These are phyloP conservation scores for Drosophila paramelanica DNA, from an alignment of 2,888 invertebrate genomes.

Conservation along the genomic window DNA sequence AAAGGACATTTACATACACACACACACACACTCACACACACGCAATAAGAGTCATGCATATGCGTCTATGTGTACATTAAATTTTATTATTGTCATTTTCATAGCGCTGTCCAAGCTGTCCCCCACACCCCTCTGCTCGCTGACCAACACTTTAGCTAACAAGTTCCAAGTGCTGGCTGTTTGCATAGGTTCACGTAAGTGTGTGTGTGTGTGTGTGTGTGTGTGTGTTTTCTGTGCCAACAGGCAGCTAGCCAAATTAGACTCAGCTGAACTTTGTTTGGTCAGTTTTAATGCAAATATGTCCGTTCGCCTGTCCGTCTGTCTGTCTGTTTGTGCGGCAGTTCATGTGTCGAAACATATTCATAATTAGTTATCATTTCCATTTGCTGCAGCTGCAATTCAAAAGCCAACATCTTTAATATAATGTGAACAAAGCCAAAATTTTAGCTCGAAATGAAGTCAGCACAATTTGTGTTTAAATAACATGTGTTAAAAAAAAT, in stretches of 20 bases:
- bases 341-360: constrained; percentile 71
- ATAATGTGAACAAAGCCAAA: background rate
- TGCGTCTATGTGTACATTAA: constrained; percentile 76
- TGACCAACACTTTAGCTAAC: constrained; percentile 31
- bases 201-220: constrained; percentile 19
- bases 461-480: background rate
- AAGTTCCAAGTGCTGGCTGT: constrained; percentile 68
- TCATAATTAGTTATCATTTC: constrained; percentile 74
- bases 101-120: constrained; percentile 47
- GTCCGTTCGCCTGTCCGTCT: constrained; percentile 5
- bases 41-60: constrained; percentile 52
- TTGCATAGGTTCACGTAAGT: constrained; percentile 56
- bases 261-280: constrained; percentile 75
- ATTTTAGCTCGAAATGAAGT: background rate
- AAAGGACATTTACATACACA: constrained; percentile 71
- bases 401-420: constrained; percentile 4
- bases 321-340: constrained; percentile 14
- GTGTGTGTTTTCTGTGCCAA: constrained; percentile 48
- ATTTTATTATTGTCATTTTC: constrained; percentile 81
- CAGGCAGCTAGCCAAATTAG: constrained; percentile 73
- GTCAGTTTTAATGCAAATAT: constrained; percentile 75
- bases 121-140: background rate
- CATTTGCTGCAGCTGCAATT: constrained; percentile 46
- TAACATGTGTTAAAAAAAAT: too few relatives aligned
- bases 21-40: constrained; percentile 24